Percentiles rank a stretch among this genome's conserved stretches.
These are phyloP conservation scores for Drosophila ambigua DNA, from an alignment of 1,140 invertebrate species.

Conservation along the genomic window DNA sequence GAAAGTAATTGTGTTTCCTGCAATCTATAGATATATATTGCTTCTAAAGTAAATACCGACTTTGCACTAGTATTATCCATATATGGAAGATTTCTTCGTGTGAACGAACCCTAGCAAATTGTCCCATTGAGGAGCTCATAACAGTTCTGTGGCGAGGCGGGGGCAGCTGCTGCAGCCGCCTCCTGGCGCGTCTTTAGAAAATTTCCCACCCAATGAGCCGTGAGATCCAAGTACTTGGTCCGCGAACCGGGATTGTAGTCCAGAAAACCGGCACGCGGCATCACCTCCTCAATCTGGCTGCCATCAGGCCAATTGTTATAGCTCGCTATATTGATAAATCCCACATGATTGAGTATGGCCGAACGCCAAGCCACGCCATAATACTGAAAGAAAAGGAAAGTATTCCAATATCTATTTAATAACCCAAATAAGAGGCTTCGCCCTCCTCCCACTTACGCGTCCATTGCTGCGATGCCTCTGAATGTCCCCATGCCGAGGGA, in stretches of 20 bases:
- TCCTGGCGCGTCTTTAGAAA: constrained; percentile 83
- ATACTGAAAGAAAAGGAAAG: constrained; percentile 69
- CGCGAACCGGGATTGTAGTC: constrained; percentile 86
- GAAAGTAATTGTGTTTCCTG: constrained; percentile 76
- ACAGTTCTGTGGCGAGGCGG: constrained; percentile 56
- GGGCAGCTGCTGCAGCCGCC: constrained; percentile 53
- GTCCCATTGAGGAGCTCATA: constrained; percentile 82
- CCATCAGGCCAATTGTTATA: constrained; percentile 88
- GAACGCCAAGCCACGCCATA: constrained; percentile 86
- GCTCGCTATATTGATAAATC: constrained; percentile 86
- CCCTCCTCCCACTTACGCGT: constrained; percentile 44
- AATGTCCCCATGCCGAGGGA: constrained; percentile 85
- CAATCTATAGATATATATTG: constrained; percentile 58
- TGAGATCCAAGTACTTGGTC: constrained; percentile 86
- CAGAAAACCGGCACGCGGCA: constrained; percentile 84
- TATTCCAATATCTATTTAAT: too few species aligned
- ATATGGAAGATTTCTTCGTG: constrained; percentile 21
- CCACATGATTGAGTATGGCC: constrained; percentile 85
- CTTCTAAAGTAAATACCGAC: constrained; percentile 70
- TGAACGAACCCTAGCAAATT: constrained; percentile 66
- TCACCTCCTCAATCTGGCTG: constrained; percentile 87
- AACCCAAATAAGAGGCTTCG: not conserved
- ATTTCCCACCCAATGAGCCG: constrained; percentile 86
- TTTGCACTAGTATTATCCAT: constrained; percentile 39
- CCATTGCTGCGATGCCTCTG: constrained; percentile 86